Percentiles rank a stretch among this genome's conserved stretches.
These are phyloP conservation scores for Nymphalis c-album DNA, from an alignment of 2,888 invertebrate genomes.

Conservation along the genomic window DNA sequence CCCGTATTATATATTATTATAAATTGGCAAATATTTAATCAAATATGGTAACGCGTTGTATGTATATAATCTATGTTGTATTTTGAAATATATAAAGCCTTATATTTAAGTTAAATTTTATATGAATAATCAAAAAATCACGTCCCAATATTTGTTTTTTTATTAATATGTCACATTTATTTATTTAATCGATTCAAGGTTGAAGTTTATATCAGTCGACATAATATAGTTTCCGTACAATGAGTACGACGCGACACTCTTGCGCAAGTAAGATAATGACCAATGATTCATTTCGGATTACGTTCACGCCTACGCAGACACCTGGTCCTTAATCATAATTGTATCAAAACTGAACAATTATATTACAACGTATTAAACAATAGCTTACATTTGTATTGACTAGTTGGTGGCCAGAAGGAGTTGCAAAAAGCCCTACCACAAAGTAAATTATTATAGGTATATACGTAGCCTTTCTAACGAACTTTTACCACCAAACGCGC, in stretches of 20 bases:
- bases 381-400: background rate
- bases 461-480: too few relatives aligned
- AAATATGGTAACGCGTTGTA: too few relatives aligned
- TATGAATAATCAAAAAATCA: background rate
- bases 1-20: too few relatives aligned
- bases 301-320: constrained; percentile 14
- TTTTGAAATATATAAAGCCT: background rate
- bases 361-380: background rate
- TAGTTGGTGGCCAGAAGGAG: background rate
- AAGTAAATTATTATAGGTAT: too few relatives aligned
- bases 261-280: constrained; percentile 19
- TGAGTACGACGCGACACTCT: constrained; percentile 14
- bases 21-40: too few relatives aligned
- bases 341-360: constrained; percentile 1
- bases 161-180: too few relatives aligned
- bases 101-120: background rate
- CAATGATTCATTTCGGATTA: constrained; percentile 12
- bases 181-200: constrained; percentile 3
- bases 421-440: too few relatives aligned
- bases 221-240: constrained; percentile 2
- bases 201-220: background rate
- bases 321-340: constrained; percentile 17
- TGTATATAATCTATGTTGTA: too few relatives aligned
- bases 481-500: too few relatives aligned
- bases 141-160: too few relatives aligned